Percentiles rank a stretch among this genome's conserved stretches.
phyloP scores from a whole-genome alignment of 2,888 invertebrate genomes.

The Melanophora roralis region DNA sequence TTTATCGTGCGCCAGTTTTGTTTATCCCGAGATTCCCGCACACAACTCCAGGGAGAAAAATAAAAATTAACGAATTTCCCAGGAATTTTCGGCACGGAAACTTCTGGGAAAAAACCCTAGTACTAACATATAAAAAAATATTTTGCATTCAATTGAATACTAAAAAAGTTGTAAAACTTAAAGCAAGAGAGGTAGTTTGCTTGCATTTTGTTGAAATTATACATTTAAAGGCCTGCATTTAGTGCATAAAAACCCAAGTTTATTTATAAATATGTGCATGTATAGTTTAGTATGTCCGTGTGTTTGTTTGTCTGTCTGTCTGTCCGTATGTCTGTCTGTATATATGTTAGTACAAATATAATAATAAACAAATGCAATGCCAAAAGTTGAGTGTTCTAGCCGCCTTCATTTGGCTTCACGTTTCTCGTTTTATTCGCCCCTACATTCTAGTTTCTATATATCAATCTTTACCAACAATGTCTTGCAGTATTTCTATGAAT shows the following conservation, averaged over 20 bases:
- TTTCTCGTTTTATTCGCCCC: conserved; percentile 47
- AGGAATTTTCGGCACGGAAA: no score
- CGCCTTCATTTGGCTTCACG: conserved; percentile 59
- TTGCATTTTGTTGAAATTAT: not conserved
- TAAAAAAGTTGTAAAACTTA: no score
- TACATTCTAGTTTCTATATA: conserved; percentile 43
- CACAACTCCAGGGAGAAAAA: no score
- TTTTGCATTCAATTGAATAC: no score
- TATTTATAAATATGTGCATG: conserved; percentile 37
- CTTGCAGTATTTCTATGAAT: conserved; percentile 30
- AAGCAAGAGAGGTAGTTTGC: no score
- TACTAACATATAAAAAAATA: no score
- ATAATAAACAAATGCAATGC: conserved; percentile 54
- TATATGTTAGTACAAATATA: not conserved
- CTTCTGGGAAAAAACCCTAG: no score
- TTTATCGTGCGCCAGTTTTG: no score
- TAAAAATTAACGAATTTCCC: no score
- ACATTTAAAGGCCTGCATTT: not conserved
- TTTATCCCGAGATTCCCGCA: no score
- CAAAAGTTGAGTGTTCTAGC: conserved; percentile 60
- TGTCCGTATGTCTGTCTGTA: not conserved
- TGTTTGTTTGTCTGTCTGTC: not conserved
- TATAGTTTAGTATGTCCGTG: conserved; percentile 27
- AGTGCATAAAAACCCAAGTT: conserved; percentile 31
- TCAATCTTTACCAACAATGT: conserved; percentile 28